A percentile compares a stretch with the other conserved stretches of the same genome.
Conservation (phyloP, 2,113 vertebrate genomes). For the Dicaeum eximium region DNA sequence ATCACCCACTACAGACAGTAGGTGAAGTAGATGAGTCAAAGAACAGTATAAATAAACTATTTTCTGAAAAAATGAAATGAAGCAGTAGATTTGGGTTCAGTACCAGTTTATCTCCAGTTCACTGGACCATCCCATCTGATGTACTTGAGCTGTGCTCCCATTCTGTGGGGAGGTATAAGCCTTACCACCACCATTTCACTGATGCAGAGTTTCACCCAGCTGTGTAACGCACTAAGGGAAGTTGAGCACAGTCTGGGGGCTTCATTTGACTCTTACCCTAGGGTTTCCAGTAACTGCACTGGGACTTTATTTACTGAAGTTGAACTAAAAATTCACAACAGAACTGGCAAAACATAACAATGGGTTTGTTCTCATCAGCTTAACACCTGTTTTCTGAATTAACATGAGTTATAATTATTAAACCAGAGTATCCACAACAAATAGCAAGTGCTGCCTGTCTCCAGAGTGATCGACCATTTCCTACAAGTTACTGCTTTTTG, state of each 20-base stretch:
- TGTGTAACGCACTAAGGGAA: rapidly evolving
- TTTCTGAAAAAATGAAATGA: background rate
- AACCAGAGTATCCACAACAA: conserved; percentile 20
- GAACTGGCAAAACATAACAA: background rate
- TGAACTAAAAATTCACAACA: background rate
- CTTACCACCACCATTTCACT: background rate
- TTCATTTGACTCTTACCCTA: background rate
- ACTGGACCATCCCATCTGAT: background rate
- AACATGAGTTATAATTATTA: conserved; percentile 17
- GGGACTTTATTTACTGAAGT: background rate
- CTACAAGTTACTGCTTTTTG: background rate
- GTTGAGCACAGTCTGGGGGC: background rate
- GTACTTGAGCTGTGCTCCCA: background rate
- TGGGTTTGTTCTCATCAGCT: background rate
- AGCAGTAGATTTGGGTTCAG: background rate
- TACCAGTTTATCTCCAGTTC: background rate
- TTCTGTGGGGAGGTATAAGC: background rate
- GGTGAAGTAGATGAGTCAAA: background rate
- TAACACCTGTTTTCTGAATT: conserved; percentile 36
- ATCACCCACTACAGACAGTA: background rate
- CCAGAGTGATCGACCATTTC: background rate
- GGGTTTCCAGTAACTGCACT: background rate
- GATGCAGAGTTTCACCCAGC: background rate
- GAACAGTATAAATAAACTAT: background rate
- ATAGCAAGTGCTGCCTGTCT: background rate